Conservation (phyloP, 2,113 vertebrate genomes). For the Cyphomyrus plagiostoma region DNA sequence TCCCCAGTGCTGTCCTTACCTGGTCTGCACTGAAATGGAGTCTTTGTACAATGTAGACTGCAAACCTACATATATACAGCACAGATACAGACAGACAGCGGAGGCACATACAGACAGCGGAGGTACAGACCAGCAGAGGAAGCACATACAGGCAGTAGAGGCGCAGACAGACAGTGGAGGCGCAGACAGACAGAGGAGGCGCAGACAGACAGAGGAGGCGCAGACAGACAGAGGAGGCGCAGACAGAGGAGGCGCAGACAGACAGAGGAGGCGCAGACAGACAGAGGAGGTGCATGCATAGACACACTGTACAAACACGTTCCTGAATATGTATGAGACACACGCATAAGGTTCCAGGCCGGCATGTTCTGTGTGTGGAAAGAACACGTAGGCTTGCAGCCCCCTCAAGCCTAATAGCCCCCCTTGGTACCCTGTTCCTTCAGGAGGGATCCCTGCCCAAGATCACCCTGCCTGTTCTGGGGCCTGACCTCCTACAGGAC, state of each 20-base stretch:
- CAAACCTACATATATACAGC: neutral
- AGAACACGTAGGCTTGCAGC: neutral
- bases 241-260: neutral
- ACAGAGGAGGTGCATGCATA: neutral
- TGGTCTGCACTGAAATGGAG: too few species aligned
- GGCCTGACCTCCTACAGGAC: constrained; percentile 56
- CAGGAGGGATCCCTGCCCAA: constrained; percentile 69
- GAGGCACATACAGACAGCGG: neutral
- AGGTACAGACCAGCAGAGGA: too few species aligned
- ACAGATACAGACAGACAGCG: neutral
- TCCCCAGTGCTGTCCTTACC: too few species aligned
- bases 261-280: neutral
- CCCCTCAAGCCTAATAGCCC: neutral
- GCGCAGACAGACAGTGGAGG: too few species aligned
- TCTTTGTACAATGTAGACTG: neutral
- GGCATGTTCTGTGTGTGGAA: neutral
- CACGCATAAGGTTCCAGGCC: neutral
- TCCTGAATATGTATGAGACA: neutral
- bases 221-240: too few species aligned
- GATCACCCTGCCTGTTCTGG: constrained; percentile 49
- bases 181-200: neutral
- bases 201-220: neutral
- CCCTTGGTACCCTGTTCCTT: neutral
- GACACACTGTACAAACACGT: neutral
- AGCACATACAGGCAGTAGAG: neutral